Evolutionary conservation across 1,140 invertebrate genomes (phyloP).

Genomic region (Heliconius congener): DNA sequence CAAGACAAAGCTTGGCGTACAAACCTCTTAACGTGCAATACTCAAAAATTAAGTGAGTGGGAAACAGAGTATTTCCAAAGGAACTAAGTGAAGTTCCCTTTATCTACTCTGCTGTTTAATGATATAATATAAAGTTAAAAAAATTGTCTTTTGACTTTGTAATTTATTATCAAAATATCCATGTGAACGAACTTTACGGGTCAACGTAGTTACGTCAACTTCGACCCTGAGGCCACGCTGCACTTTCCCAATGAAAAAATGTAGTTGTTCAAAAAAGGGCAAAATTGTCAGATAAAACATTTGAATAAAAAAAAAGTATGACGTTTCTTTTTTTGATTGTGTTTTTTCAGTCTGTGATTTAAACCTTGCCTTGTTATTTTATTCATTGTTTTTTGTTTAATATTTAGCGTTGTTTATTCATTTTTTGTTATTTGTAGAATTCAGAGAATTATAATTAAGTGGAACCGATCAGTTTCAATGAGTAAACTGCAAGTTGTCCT

Average conservation of each 20-base stretch:
- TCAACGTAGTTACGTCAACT: slow-evolving; percentile 34
- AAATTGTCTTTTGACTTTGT: background rate
- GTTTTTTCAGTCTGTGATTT: slow-evolving; percentile 17
- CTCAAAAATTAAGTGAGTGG: too few species aligned
- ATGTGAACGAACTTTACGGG: slow-evolving; percentile 22
- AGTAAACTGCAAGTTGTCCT: background rate
- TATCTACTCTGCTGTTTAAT: too few species aligned
- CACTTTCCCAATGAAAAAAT: slow-evolving; percentile 44
- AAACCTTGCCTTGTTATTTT: background rate
- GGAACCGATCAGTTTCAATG: background rate
- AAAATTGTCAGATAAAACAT: slow-evolving; percentile 40
- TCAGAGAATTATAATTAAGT: too few species aligned
- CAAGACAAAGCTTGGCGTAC: too few species aligned
- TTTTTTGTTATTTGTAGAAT: too few species aligned
- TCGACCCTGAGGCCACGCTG: slow-evolving; percentile 34
- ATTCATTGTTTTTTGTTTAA: background rate
- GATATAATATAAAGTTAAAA: background rate
- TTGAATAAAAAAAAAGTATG: slow-evolving; percentile 17
- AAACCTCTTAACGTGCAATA: too few species aligned
- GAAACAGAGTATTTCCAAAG: too few species aligned
- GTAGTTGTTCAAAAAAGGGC: slow-evolving; percentile 26
- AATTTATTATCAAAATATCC: background rate
- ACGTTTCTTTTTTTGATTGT: background rate
- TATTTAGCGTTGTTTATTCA: too few species aligned
- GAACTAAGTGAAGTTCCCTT: too few species aligned